phyloP scores from a whole-genome alignment of 2,888 invertebrate genomes.

The Sarcophaga variegata region DNA sequence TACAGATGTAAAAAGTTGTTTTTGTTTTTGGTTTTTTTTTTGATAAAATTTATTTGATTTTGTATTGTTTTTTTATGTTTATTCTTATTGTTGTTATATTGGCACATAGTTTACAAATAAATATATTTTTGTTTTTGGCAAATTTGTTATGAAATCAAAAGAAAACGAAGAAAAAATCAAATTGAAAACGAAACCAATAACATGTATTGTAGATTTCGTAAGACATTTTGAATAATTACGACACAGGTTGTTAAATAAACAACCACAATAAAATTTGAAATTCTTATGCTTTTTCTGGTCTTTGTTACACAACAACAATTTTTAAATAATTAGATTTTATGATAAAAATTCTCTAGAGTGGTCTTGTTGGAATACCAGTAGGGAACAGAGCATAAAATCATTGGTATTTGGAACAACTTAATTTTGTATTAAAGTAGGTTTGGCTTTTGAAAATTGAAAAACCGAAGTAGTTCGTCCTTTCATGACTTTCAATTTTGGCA shows the following conservation, averaged over 20 bases:
- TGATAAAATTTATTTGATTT: slow-evolving; percentile 52
- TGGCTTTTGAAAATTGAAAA: too few species aligned
- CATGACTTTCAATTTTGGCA: too few species aligned
- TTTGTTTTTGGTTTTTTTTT: background rate
- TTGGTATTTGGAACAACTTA: too few species aligned
- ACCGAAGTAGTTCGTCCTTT: too few species aligned
- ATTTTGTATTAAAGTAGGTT: too few species aligned
- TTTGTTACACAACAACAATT: background rate
- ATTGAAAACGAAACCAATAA: slow-evolving; percentile 17
- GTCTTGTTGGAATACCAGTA: slow-evolving; percentile 52
- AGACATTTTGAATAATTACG: slow-evolving; percentile 65
- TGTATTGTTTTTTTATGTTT: slow-evolving; percentile 4
- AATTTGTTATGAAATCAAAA: slow-evolving; percentile 58
- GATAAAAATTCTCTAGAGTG: slow-evolving; percentile 34
- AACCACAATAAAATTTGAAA: too few species aligned
- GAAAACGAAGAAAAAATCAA: slow-evolving; percentile 10
- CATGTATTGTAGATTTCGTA: slow-evolving; percentile 59
- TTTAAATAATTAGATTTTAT: slow-evolving; percentile 33
- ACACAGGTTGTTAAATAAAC: slow-evolving; percentile 54
- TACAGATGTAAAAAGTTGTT: slow-evolving; percentile 60
- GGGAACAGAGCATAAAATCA: slow-evolving; percentile 15
- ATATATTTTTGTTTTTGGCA: slow-evolving; percentile 38
- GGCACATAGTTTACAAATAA: slow-evolving; percentile 11
- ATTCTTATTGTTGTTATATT: slow-evolving; percentile 29
- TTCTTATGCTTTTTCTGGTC: background rate